These are phyloP conservation scores for Acleris literana DNA, from an alignment of 2,888 invertebrate genomes.

Conservation along the genomic window DNA sequence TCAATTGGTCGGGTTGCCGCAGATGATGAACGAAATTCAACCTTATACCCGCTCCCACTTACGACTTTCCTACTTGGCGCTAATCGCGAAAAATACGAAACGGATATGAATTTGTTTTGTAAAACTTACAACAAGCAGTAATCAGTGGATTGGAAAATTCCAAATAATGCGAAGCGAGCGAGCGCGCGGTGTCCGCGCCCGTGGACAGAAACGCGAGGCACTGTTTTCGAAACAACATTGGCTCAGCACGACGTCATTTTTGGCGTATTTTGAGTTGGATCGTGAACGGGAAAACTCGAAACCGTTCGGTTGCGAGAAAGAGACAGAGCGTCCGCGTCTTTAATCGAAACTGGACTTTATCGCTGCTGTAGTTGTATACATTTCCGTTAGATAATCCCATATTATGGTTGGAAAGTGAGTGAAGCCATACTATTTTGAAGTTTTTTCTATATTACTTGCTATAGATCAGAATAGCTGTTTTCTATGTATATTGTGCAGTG, in stretches of 20 bases:
- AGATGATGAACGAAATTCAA: constrained; percentile 57
- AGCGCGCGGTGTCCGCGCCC: constrained; percentile 68
- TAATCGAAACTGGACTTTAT: constrained; percentile 71
- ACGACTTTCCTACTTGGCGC: constrained; percentile 78
- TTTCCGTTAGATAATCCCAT: constrained; percentile 63
- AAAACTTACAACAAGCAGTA: constrained; percentile 73
- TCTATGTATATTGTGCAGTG: constrained; percentile 68
- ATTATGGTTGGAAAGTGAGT: constrained; percentile 59
- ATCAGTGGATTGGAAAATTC: constrained; percentile 87
- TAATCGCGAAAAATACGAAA: constrained; percentile 79
- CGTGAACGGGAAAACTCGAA: constrained; percentile 83
- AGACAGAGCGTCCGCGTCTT: constrained; percentile 55
- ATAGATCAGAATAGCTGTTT: constrained; percentile 76
- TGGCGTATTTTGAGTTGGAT: constrained; percentile 83
- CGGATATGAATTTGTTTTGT: constrained; percentile 77
- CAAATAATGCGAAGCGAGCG: constrained; percentile 75
- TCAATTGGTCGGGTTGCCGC: constrained; percentile 61
- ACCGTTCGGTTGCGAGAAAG: constrained; percentile 76
- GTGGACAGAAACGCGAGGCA: constrained; percentile 74
- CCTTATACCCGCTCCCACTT: constrained; percentile 63
- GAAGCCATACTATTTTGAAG: constrained; percentile 81
- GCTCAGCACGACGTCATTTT: constrained; percentile 77
- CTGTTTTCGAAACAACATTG: constrained; percentile 81
- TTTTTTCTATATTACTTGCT: constrained; percentile 73
- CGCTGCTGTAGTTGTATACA: constrained; percentile 55